phyloP scores from a whole-genome alignment of 1,140 invertebrate genomes.

The Achatina immaculata region DNA sequence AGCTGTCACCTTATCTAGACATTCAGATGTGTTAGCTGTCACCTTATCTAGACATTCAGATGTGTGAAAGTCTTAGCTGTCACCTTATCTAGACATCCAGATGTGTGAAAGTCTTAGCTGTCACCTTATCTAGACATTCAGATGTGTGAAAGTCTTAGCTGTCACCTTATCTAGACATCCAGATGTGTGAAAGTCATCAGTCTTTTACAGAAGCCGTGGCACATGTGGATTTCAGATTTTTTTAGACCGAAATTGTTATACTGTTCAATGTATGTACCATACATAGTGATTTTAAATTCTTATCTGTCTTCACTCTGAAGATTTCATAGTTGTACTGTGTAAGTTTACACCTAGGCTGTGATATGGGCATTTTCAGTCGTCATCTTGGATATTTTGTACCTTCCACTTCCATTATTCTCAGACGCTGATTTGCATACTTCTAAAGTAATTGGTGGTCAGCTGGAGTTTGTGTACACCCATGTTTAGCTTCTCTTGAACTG shows the following conservation, averaged over 20 bases:
- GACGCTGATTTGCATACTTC: no score
- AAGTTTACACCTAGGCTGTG: no score
- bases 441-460: no score
- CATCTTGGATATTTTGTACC: no score
- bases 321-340: no score
- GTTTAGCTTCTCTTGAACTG: no score
- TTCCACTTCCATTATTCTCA: no score
- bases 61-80: background rate
- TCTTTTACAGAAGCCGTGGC: background rate
- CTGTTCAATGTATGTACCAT: background rate
- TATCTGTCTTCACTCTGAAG: background rate
- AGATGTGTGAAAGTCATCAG: background rate
- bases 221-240: background rate
- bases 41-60: no score
- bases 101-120: background rate
- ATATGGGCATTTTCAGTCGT: no score
- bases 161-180: background rate
- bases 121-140: background rate
- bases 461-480: no score
- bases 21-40: no score
- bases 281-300: background rate
- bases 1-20: no score
- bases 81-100: background rate
- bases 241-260: background rate
- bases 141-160: background rate